phyloP scores from a whole-genome alignment of 64 coral and sea anemone species.

The Stichodactyla mertensii region DNA sequence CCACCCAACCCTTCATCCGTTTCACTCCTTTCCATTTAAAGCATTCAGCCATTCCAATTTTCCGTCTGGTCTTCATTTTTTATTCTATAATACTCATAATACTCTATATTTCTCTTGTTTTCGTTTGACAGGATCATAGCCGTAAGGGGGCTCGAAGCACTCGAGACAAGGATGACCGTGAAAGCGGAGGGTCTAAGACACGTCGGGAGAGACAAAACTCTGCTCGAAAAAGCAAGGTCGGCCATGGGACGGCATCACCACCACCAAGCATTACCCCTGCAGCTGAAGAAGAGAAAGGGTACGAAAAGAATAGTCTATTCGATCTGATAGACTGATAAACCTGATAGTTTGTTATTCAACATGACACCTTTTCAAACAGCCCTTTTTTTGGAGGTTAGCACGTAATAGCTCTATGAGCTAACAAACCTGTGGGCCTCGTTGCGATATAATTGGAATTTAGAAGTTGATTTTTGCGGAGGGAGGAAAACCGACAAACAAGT shows the following conservation, averaged over 20 bases:
- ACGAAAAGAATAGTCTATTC: not conserved
- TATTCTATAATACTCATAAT: not conserved
- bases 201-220: constrained; percentile 68
- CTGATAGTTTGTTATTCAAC: not conserved
- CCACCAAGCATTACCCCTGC: constrained; percentile 60
- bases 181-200: constrained; percentile 68
- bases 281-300: constrained; percentile 66
- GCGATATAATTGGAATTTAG: too few relatives aligned
- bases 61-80: not conserved
- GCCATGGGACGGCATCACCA: constrained; percentile 58
- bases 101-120: not conserved
- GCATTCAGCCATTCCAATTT: not conserved
- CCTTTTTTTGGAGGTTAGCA: too few relatives aligned
- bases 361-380: too few relatives aligned
- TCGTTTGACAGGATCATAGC: constrained; percentile 56
- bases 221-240: constrained; percentile 52
- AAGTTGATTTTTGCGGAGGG: too few relatives aligned
- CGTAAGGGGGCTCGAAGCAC: constrained; percentile 47
- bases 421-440: too few relatives aligned
- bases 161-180: constrained; percentile 82
- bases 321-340: not conserved
- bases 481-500: too few relatives aligned
- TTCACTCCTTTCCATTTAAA: not conserved
- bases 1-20: not conserved
- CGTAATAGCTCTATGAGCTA: too few relatives aligned